phyloP scores from a whole-genome alignment of 2,113 vertebrate genomes.

The Colistium nudipinnis region DNA sequence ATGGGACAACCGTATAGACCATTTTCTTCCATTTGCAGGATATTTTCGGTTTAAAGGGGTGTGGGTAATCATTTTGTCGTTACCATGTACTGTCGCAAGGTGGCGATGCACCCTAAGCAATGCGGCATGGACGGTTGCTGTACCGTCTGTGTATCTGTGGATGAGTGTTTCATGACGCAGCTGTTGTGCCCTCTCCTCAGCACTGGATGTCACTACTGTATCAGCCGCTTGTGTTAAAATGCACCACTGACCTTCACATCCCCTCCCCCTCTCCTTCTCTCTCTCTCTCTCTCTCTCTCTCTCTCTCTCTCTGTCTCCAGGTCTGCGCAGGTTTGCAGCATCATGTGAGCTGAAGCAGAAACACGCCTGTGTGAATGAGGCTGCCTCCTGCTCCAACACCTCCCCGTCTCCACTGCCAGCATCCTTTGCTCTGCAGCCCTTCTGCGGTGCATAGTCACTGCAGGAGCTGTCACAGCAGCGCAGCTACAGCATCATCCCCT shows the following conservation, averaged over 20 bases:
- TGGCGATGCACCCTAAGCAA: conserved; percentile 44
- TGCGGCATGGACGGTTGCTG: background rate
- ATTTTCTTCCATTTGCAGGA: too few species aligned
- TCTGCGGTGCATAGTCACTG: conserved; percentile 31
- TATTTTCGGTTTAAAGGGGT: too few species aligned
- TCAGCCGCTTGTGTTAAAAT: conserved; percentile 22
- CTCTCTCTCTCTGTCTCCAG: conserved; percentile 29
- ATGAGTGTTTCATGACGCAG: conserved; percentile 16
- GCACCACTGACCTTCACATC: conserved; percentile 48
- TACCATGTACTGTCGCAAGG: conserved; percentile 31
- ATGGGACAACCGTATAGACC: too few species aligned
- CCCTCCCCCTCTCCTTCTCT: conserved; percentile 61
- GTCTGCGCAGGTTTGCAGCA: conserved; percentile 59
- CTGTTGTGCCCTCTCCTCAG: conserved; percentile 28
- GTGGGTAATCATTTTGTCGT: background rate
- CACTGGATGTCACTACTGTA: conserved; percentile 66
- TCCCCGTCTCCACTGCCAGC: conserved; percentile 29
- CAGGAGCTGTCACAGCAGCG: conserved; percentile 45
- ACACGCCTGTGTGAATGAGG: conserved; percentile 59
- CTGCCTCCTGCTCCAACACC: conserved; percentile 48
- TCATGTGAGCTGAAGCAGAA: conserved; percentile 62
- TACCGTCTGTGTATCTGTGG: background rate
- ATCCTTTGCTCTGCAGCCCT: conserved; percentile 27
- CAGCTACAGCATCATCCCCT: conserved; percentile 49
- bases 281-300: conserved; percentile 30